Evolutionary conservation across 2,797 vertebrate genomes (phyloP), one percentile per base, ranked within the genome.

Genomic region (Sebastolobus altivelis): DNA sequence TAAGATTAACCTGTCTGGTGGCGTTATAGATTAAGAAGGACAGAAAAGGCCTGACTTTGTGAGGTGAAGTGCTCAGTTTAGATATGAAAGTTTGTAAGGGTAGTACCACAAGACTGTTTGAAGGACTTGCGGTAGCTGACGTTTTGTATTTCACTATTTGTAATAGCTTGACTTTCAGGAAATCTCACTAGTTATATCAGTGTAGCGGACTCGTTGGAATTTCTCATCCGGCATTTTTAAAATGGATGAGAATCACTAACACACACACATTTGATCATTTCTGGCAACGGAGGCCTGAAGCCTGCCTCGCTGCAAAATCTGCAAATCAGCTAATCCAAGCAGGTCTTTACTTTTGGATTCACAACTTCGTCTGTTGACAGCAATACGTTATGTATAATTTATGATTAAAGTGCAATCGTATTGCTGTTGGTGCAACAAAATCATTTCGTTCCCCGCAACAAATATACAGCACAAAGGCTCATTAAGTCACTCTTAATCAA

Each of bases 1-100:
- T 81, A n/a, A 87, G 73, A 88, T 87, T 86, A 81, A 81, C 65
- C 59, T 82, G 67, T 86, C 74, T 82, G 65, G 33, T 65, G 72
- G 75, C 33, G 27, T 79, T 81, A 43, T 38, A 79, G 83, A 83
- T 80, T 73, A 77, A 66, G 72, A 60, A 72, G 43, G 56, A 81
- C 80, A 69, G 52, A 55, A 54, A 61, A 61, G 20, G 29, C 66
- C 14, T 60, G 62, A 68, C 62, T 67, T 60, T 62, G 67, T 59
- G 29, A 18, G n/a, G 22, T 67, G 20, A 65, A 81, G 60, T 31
- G 55, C 16, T 79, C 43, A 46, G 33, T 4, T 72, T 72, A 70
- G 82, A 81, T 74, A 63, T 81, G 12, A 89, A 72, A 4, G 54
- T 78, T 79, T 81, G 54, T 46, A 61, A 77, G 22, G 22, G 68